Evolutionary conservation across 2,888 invertebrate species (phyloP).

Genomic region (Hesperia comma): DNA sequence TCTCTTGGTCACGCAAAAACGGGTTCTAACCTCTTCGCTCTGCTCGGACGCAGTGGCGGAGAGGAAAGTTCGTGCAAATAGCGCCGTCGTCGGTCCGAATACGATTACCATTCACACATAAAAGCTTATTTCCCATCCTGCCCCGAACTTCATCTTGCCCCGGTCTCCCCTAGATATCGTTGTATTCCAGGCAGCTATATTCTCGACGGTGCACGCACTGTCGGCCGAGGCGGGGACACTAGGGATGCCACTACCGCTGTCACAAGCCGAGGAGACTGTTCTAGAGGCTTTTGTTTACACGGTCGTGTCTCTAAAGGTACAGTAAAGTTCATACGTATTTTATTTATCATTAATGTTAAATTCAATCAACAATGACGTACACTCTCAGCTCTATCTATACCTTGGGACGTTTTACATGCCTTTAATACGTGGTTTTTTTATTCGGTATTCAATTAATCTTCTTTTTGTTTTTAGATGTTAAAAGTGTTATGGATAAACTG

Average conservation of each 20-base stretch:
- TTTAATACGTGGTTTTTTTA: too few species aligned
- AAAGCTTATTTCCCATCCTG: too few species aligned
- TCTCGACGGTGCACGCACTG: conserved; percentile 68
- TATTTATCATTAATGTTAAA: conserved; percentile 13
- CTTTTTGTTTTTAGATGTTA: conserved; percentile 52
- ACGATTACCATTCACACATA: too few species aligned
- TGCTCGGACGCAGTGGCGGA: too few species aligned
- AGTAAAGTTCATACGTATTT: not conserved
- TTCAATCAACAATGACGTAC: too few species aligned
- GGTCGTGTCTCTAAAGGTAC: conserved; percentile 65
- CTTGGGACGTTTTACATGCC: too few species aligned
- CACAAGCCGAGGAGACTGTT: conserved; percentile 59
- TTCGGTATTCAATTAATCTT: not conserved
- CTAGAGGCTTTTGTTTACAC: conserved; percentile 61
- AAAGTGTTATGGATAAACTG: conserved; percentile 67
- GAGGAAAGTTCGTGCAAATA: too few species aligned
- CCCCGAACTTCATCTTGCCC: too few species aligned
- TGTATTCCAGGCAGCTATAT: conserved; percentile 58
- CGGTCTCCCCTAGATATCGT: not conserved
- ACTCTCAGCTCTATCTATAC: too few species aligned
- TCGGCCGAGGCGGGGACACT: conserved; percentile 70
- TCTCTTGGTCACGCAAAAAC: too few species aligned
- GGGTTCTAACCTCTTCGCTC: too few species aligned
- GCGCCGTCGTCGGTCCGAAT: too few species aligned
- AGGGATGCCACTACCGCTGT: conserved; percentile 65